Conservation (phyloP, 2,888 invertebrate species). For the Crepidodera aurea region DNA sequence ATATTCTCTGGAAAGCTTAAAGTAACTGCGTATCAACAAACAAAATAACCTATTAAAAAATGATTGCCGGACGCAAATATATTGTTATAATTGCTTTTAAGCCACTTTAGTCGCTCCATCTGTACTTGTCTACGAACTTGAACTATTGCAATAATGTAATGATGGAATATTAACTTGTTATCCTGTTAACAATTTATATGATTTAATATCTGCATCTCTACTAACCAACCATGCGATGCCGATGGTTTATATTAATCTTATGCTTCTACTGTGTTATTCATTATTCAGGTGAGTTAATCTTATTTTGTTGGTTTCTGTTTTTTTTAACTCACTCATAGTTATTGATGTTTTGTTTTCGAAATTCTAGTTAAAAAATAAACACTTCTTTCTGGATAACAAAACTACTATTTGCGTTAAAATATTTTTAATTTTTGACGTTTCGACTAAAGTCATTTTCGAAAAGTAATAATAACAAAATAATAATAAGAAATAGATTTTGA, state of each 20-base stretch:
- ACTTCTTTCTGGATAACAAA: too few relatives aligned
- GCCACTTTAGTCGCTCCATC: slow-evolving; percentile 12
- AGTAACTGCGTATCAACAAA: slow-evolving; percentile 14
- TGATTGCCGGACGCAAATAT: slow-evolving; percentile 26
- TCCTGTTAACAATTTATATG: slow-evolving; percentile 22
- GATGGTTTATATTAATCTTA: slow-evolving; percentile 16
- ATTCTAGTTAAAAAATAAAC: too few relatives aligned
- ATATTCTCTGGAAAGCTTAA: background rate
- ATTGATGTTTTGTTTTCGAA: too few relatives aligned
- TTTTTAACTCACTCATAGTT: too few relatives aligned
- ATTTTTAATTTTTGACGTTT: too few relatives aligned
- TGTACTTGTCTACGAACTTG: slow-evolving; percentile 28
- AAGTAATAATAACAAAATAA: too few relatives aligned
- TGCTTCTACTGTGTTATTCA: slow-evolving; percentile 13
- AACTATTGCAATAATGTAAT: slow-evolving; percentile 27
- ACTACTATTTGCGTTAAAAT: too few relatives aligned
- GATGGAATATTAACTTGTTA: slow-evolving; percentile 20
- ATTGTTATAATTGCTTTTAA: slow-evolving; percentile 19
- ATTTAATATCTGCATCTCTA: slow-evolving; percentile 11
- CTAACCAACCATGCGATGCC: slow-evolving; percentile 19
- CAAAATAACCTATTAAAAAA: background rate
- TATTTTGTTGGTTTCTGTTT: too few relatives aligned
- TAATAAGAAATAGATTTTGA: too few relatives aligned
- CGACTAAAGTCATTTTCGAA: too few relatives aligned
- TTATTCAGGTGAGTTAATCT: slow-evolving; percentile 16